A percentile compares a stretch with the other conserved stretches of the same genome.
Evolutionary conservation across 2,888 invertebrate species (phyloP).

Genomic region (Melolontha melolontha): DNA sequence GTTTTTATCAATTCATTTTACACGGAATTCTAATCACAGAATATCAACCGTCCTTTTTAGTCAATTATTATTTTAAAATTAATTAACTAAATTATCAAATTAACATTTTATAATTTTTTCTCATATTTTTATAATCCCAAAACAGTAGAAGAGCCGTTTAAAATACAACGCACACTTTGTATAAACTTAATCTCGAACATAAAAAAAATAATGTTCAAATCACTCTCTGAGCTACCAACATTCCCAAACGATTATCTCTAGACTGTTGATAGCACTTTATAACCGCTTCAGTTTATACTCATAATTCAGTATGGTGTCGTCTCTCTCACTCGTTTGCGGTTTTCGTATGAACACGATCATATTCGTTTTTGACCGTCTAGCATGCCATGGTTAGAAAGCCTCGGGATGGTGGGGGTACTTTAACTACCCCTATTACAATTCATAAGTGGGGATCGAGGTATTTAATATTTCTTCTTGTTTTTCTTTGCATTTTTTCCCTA

Average conservation of each 20-base stretch:
- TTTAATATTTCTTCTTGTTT: conserved; percentile 26
- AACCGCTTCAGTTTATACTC: conserved; percentile 44
- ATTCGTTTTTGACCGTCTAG: too few relatives aligned
- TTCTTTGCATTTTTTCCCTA: neutral
- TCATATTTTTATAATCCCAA: too few relatives aligned
- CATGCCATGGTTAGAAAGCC: too few relatives aligned
- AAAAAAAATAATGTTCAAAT: neutral
- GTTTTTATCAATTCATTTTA: too few relatives aligned
- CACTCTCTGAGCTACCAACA: conserved; percentile 14
- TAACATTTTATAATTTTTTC: too few relatives aligned
- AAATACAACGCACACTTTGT: neutral
- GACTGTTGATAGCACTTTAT: conserved; percentile 47
- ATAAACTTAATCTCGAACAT: conserved; percentile 2
- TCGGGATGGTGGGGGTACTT: conserved; percentile 14
- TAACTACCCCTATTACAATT: conserved; percentile 38
- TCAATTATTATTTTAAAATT: neutral
- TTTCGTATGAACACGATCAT: conserved; percentile 14
- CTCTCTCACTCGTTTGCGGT: conserved; percentile 29
- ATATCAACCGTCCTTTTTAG: neutral
- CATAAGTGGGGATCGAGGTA: conserved; percentile 26
- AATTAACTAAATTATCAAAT: neutral
- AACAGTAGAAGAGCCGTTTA: too few relatives aligned
- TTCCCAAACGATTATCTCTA: conserved; percentile 37
- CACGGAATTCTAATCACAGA: too few relatives aligned
- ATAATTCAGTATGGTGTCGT: conserved; percentile 40